Conservation (phyloP, 2,797 vertebrate species). For the Sebastes hopkinsi region DNA sequence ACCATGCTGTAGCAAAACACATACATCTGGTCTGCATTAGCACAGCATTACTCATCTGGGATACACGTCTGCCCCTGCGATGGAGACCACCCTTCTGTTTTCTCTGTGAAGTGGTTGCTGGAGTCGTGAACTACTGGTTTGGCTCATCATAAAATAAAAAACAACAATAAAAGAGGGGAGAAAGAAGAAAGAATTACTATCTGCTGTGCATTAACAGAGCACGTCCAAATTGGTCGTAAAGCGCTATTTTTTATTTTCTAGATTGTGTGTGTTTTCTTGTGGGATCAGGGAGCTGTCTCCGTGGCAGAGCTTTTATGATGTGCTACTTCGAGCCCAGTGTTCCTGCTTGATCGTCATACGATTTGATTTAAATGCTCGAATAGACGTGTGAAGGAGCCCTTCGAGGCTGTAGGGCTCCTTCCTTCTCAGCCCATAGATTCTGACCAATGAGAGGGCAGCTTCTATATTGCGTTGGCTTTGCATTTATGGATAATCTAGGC, state of each 20-base stretch:
- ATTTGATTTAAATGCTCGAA: constrained; percentile 19
- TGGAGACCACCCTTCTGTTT: constrained; percentile 61
- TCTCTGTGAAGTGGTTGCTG: constrained; percentile 57
- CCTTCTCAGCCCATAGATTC: background rate
- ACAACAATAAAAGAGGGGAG: background rate
- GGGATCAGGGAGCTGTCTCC: background rate
- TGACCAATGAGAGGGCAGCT: constrained; percentile 13
- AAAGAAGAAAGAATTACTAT: background rate
- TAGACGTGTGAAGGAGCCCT: background rate
- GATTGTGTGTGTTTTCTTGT: background rate
- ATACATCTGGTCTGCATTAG: constrained; percentile 70
- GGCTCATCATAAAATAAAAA: constrained; percentile 56
- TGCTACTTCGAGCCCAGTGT: background rate
- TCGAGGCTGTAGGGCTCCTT: background rate
- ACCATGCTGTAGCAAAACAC: constrained; percentile 22
- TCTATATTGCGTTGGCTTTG: background rate
- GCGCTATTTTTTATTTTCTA: background rate
- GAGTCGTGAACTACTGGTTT: constrained; percentile 66
- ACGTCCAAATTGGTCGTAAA: constrained; percentile 11
- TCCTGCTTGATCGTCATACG: background rate
- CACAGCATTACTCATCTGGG: constrained; percentile 53
- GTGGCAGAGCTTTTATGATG: background rate
- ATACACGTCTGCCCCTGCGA: constrained; percentile 17
- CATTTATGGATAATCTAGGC: background rate
- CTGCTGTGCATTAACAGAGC: background rate